Evolutionary conservation across 2,113 vertebrate genomes (phyloP).

Genomic region (Amazona guildingii): DNA sequence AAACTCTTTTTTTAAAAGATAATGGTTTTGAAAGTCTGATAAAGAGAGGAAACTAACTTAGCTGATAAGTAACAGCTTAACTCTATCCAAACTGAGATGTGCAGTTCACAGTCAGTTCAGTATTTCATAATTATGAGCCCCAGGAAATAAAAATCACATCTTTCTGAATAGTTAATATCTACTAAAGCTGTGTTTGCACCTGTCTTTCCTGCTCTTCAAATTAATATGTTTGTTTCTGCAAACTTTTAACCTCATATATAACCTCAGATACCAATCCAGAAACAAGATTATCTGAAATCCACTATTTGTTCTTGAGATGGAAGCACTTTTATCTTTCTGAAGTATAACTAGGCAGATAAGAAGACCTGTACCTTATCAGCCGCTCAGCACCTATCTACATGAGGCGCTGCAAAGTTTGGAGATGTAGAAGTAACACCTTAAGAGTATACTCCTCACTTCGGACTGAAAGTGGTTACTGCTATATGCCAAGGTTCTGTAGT

Average conservation of each 20-base stretch:
- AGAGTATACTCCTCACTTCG: neutral
- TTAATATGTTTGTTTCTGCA: neutral
- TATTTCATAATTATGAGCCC: neutral
- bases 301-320: neutral
- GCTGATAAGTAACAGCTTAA: neutral
- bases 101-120: neutral
- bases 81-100: neutral
- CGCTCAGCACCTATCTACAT: neutral
- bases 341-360: neutral
- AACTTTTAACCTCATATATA: neutral
- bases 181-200: neutral
- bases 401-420: neutral
- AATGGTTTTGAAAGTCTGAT: neutral
- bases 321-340: neutral
- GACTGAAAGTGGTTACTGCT: neutral
- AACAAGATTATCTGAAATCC: neutral
- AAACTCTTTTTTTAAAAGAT: neutral
- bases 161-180: neutral
- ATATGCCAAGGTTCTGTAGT: neutral
- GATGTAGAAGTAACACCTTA: neutral
- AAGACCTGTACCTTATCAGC: neutral
- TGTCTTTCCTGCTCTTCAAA: neutral
- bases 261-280: neutral
- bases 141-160: neutral
- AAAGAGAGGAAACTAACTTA: neutral